These are phyloP conservation scores for Thryonomys swinderianus DNA, from an alignment of 2,113 vertebrate species.

Conservation along the genomic window DNA sequence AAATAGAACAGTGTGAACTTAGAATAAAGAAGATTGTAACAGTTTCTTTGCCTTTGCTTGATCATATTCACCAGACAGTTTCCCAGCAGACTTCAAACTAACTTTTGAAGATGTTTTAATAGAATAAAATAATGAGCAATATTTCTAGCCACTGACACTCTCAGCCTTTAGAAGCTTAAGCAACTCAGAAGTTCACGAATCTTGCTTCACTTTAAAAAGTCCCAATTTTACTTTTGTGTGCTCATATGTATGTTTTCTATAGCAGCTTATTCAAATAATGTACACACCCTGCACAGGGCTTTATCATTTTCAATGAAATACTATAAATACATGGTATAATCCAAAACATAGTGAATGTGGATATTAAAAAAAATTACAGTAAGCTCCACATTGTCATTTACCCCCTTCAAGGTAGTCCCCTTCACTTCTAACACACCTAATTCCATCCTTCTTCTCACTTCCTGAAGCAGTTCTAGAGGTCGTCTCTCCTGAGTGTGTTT, in stretches of 20 bases:
- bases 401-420: background rate
- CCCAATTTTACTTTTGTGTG: constrained; percentile 15
- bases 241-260: background rate
- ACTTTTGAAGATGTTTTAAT: constrained; percentile 62
- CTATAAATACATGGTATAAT: background rate
- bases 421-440: background rate
- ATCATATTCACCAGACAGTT: constrained; percentile 44
- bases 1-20: constrained; percentile 21
- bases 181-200: constrained; percentile 27
- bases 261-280: constrained; percentile 10
- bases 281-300: background rate
- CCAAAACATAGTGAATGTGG: background rate
- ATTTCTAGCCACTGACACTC: constrained; percentile 29
- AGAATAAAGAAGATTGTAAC: constrained; percentile 7
- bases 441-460: background rate
- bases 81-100: constrained; percentile 49
- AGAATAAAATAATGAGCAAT: constrained; percentile 58
- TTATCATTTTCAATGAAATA: background rate
- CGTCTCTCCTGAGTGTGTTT: background rate
- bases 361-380: background rate
- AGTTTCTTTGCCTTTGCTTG: constrained; percentile 28
- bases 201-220: constrained; percentile 13
- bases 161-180: constrained; percentile 53
- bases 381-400: background rate
- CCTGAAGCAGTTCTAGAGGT: background rate